Percentiles rank a stretch among this genome's conserved stretches.
phyloP scores from a whole-genome alignment of 2,888 invertebrate species.

The Melinopterus prodromus region DNA sequence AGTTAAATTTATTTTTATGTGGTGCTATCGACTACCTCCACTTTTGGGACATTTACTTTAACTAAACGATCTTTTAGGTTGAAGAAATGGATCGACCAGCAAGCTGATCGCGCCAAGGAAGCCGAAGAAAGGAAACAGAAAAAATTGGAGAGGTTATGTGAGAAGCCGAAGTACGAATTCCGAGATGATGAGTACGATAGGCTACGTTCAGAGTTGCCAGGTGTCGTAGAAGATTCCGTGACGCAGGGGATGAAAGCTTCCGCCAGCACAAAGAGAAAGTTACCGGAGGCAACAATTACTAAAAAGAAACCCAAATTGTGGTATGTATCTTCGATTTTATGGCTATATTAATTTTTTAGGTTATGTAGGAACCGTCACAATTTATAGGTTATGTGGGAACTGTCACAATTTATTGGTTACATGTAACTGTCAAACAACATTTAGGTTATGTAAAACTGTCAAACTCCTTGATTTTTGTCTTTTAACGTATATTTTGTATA shows the following conservation, averaged over 20 bases:
- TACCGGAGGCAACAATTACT: slow-evolving; percentile 41
- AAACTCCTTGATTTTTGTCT: slow-evolving; percentile 20
- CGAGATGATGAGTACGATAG: slow-evolving; percentile 83
- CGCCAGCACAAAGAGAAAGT: slow-evolving; percentile 49
- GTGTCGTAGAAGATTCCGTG: slow-evolving; percentile 85
- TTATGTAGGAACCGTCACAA: neutral
- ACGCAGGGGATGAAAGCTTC: slow-evolving; percentile 81
- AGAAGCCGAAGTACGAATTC: slow-evolving; percentile 86
- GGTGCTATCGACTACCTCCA: no score
- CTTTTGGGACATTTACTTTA: no score
- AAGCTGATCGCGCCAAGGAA: slow-evolving; percentile 84
- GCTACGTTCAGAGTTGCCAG: slow-evolving; percentile 77
- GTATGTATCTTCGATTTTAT: slow-evolving; percentile 45
- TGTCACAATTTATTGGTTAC: no score
- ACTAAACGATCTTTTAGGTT: slow-evolving; percentile 63
- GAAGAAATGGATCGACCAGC: slow-evolving; percentile 89
- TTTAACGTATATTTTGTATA: no score
- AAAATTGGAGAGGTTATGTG: slow-evolving; percentile 79
- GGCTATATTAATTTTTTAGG: neutral
- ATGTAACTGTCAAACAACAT: neutral
- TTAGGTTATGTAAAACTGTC: slow-evolving; percentile 13
- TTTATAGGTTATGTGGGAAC: no score
- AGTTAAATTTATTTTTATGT: no score
- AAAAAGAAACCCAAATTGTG: slow-evolving; percentile 56
- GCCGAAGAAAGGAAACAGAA: slow-evolving; percentile 77